These are phyloP conservation scores for Solea solea DNA, from an alignment of 2,113 vertebrate species.

Conservation along the genomic window DNA sequence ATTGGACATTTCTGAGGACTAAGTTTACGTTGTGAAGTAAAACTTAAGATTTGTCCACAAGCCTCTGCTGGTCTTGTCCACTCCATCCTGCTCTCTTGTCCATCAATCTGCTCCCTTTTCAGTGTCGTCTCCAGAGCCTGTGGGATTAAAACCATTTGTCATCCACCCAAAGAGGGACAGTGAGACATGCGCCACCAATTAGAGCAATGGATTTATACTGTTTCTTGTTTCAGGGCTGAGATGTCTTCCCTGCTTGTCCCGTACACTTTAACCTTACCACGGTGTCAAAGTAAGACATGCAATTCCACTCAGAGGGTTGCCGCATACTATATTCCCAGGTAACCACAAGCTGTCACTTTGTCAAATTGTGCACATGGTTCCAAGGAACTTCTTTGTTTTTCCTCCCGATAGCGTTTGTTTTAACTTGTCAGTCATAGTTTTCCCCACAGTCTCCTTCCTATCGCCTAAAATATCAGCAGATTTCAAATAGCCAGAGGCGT, in stretches of 20 bases:
- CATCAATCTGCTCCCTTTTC: slow-evolving; percentile 40
- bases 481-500: slow-evolving; percentile 6
- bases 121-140: slow-evolving; percentile 38
- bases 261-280: slow-evolving; percentile 20
- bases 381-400: slow-evolving; percentile 26
- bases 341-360: slow-evolving; percentile 35
- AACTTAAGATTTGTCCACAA: slow-evolving; percentile 28
- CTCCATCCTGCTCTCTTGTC: slow-evolving; percentile 35
- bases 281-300: slow-evolving; percentile 51
- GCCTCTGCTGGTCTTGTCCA: slow-evolving; percentile 32
- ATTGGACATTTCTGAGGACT: slow-evolving; percentile 4
- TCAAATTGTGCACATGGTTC: slow-evolving; percentile 18
- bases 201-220: slow-evolving; percentile 65
- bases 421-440: slow-evolving; percentile 13
- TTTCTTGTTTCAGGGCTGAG: slow-evolving; percentile 33
- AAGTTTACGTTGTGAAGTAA: slow-evolving; percentile 3
- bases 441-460: slow-evolving; percentile 6
- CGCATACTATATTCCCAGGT: slow-evolving; percentile 29
- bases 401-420: slow-evolving; percentile 24
- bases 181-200: slow-evolving; percentile 57
- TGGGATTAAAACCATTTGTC: slow-evolving; percentile 63
- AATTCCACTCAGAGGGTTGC: slow-evolving; percentile 44
- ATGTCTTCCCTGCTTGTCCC: slow-evolving; percentile 23
- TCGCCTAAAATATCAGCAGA: background rate
- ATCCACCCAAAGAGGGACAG: slow-evolving; percentile 39